Conservation (phyloP, 2,113 vertebrate species). For the Mirza zaza region DNA sequence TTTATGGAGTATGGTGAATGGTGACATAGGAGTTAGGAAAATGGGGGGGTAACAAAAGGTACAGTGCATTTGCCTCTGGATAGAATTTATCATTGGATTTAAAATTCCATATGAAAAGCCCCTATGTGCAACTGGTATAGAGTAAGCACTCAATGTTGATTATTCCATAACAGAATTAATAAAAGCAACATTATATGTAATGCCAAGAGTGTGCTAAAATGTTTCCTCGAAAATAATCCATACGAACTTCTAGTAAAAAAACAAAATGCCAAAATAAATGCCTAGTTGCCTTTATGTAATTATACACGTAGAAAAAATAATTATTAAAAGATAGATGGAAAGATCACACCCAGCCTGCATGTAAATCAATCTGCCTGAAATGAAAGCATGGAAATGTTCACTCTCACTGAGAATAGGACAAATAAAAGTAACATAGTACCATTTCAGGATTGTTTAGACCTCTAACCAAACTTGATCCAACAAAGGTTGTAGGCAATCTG, state of each 20-base stretch:
- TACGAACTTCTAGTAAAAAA: not conserved
- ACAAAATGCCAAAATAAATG: conserved; percentile 44
- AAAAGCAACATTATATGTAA: not conserved
- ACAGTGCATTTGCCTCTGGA: not conserved
- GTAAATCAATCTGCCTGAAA: not conserved
- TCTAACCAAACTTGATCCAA: not conserved
- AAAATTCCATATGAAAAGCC: not conserved
- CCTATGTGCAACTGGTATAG: not conserved
- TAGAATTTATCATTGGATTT: not conserved
- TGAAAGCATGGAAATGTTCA: not conserved
- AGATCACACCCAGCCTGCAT: not conserved
- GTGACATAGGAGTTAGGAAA: not conserved
- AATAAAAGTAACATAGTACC: not conserved
- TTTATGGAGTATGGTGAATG: not conserved
- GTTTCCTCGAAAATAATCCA: not conserved
- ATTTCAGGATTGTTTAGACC: not conserved
- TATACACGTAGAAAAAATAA: not conserved
- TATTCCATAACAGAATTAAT: conserved; percentile 29
- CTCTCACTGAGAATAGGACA: not conserved
- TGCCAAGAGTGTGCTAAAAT: not conserved
- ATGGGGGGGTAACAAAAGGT: not conserved
- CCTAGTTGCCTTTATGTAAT: not conserved
- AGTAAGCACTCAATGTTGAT: not conserved
- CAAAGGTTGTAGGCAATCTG: not conserved
- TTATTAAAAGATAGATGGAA: not conserved